A percentile compares a stretch with the other conserved stretches of the same genome.
These are phyloP conservation scores for Tragelaphus strepsiceros DNA, from an alignment of 2,113 vertebrate genomes.

Conservation along the genomic window DNA sequence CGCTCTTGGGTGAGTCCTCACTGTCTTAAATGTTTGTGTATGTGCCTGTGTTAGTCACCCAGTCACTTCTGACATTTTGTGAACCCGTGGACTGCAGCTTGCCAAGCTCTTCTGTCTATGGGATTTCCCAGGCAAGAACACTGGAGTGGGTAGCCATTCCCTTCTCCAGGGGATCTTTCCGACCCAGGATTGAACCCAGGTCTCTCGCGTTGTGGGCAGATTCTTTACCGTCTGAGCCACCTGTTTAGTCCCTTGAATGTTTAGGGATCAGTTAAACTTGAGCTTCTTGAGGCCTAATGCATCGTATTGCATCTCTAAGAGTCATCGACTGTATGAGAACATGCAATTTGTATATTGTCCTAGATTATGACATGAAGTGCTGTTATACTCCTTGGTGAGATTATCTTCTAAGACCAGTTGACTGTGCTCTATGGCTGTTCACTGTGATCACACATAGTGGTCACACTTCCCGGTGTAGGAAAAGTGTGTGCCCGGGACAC, in stretches of 20 bases:
- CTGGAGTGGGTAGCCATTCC: not conserved
- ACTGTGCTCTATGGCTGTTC: too few relatives aligned
- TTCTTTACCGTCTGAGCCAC: not conserved
- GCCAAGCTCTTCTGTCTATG: not conserved
- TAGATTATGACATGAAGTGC: not conserved
- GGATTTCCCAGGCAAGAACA: not conserved
- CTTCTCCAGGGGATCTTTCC: not conserved
- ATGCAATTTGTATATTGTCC: not conserved
- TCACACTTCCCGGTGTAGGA: too few relatives aligned
- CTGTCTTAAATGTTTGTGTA: not conserved
- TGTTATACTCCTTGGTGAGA: fast-evolving
- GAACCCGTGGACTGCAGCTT: not conserved
- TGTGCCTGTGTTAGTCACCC: not conserved
- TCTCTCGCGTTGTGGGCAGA: fast-evolving
- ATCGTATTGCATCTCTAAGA: not conserved
- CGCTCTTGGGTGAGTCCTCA: not conserved
- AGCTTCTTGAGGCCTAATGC: not conserved
- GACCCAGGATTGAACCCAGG: not conserved
- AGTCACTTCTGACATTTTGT: not conserved
- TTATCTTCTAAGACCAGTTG: not conserved
- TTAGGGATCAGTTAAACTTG: not conserved
- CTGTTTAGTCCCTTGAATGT: not conserved
- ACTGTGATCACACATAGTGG: not conserved
- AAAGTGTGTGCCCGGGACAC: not conserved
- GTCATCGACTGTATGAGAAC: too few relatives aligned